phyloP scores from a whole-genome alignment of 2,888 invertebrate genomes.

The Linnaemya vulpina region DNA sequence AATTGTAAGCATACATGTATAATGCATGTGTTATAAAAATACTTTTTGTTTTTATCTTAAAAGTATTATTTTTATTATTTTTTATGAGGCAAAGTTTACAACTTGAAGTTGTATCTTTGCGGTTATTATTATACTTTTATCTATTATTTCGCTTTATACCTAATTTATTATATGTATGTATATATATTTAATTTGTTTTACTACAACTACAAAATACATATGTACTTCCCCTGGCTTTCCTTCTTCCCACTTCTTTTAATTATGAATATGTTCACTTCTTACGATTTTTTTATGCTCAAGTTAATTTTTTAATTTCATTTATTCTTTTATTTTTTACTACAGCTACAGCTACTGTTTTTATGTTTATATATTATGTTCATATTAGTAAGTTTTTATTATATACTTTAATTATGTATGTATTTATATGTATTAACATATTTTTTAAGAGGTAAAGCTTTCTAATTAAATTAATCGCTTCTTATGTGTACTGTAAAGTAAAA shows the following conservation, averaged over 20 bases:
- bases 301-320: conserved; percentile 42
- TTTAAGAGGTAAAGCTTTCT: conserved; percentile 59
- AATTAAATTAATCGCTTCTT: background rate
- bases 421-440: conserved; percentile 2
- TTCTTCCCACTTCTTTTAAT: conserved; percentile 65
- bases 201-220: conserved; percentile 75
- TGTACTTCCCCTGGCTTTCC: conserved; percentile 53
- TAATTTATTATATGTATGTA: conserved; percentile 55
- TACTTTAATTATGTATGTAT: conserved; percentile 12
- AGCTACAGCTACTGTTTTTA: conserved; percentile 69
- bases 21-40: conserved; percentile 83
- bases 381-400: conserved; percentile 46
- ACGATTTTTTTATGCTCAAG: conserved; percentile 53
- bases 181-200: conserved; percentile 65
- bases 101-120: conserved; percentile 70
- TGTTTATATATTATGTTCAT: conserved; percentile 52
- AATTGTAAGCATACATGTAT: conserved; percentile 79
- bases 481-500: background rate
- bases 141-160: conserved; percentile 51
- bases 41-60: conserved; percentile 73
- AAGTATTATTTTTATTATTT: conserved; percentile 52
- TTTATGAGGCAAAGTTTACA: conserved; percentile 70
- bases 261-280: conserved; percentile 68
- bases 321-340: conserved; percentile 64
- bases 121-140: conserved; percentile 50